Conservation (phyloP, 1,140 invertebrate genomes). For the Drosophila parabipectinata region DNA sequence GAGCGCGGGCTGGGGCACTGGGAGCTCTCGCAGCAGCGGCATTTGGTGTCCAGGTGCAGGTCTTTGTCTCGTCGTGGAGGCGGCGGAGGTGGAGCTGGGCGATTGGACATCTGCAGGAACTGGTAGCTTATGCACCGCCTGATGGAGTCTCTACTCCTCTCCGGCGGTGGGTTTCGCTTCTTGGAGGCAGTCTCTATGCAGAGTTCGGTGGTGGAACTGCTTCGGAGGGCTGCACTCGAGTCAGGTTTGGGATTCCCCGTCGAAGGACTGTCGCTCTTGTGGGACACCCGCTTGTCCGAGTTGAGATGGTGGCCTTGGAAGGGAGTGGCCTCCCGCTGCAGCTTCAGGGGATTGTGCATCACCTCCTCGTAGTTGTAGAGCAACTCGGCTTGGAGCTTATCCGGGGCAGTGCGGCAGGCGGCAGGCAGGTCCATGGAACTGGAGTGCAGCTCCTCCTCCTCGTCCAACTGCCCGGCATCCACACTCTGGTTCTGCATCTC, state of each 20-base stretch:
- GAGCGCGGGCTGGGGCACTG: slow-evolving; percentile 88
- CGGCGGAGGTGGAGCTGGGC: slow-evolving; percentile 12
- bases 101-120: slow-evolving; percentile 78
- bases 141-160: slow-evolving; percentile 54
- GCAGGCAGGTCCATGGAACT: slow-evolving; percentile 85
- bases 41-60: slow-evolving; percentile 81
- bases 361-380: slow-evolving; percentile 83
- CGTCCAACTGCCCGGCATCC: slow-evolving; percentile 29
- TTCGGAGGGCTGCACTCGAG: slow-evolving; percentile 16
- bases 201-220: slow-evolving; percentile 63
- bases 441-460: slow-evolving; percentile 83
- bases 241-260: slow-evolving; percentile 34
- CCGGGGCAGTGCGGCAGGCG: slow-evolving; percentile 84
- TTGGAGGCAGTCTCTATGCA: slow-evolving; percentile 57
- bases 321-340: slow-evolving; percentile 73
- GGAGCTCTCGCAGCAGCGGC: slow-evolving; percentile 86
- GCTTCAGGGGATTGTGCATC: slow-evolving; percentile 70
- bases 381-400: slow-evolving; percentile 85
- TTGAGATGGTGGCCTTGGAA: slow-evolving; percentile 27
- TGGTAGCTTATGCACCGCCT: slow-evolving; percentile 85
- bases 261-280: slow-evolving; percentile 58
- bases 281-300: slow-evolving; percentile 57
- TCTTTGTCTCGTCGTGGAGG: slow-evolving; percentile 41
- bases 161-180: neutral
- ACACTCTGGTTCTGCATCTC: slow-evolving; percentile 77